A percentile compares a stretch with the other conserved stretches of the same genome.
Conservation (phyloP, 2,113 vertebrate species). For the Cardinalis cardinalis region DNA sequence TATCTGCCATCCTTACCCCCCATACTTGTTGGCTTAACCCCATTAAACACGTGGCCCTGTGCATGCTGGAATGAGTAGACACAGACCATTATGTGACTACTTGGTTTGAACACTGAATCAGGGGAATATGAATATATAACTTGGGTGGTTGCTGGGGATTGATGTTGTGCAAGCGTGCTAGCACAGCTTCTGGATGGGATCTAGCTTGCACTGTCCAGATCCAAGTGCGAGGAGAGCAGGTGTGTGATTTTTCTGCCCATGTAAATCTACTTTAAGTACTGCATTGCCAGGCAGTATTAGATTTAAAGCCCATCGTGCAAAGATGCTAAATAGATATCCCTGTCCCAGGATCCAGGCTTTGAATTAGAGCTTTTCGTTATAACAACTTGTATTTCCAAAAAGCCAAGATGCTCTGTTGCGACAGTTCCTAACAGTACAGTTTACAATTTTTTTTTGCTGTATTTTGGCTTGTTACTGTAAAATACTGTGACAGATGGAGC, state of each 20-base stretch:
- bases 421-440: slow-evolving; percentile 18
- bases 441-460: slow-evolving; percentile 4
- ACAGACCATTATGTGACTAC: background rate
- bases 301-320: background rate
- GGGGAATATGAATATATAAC: background rate
- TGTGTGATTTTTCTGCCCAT: background rate
- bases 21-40: background rate
- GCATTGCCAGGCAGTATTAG: background rate
- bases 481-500: slow-evolving; percentile 68
- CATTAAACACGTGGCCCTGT: background rate
- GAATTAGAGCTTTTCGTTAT: background rate
- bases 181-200: background rate
- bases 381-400: slow-evolving; percentile 20
- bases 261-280: background rate
- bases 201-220: background rate
- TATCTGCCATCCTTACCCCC: background rate
- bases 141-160: background rate
- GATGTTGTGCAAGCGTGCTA: background rate
- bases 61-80: background rate
- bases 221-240: background rate
- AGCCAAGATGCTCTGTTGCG: background rate
- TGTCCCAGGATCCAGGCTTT: background rate
- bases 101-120: background rate
- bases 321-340: background rate
- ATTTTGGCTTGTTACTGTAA: slow-evolving; percentile 60